Conservation (phyloP, 2,888 invertebrate genomes). For the Trissolcus japonicus region DNA sequence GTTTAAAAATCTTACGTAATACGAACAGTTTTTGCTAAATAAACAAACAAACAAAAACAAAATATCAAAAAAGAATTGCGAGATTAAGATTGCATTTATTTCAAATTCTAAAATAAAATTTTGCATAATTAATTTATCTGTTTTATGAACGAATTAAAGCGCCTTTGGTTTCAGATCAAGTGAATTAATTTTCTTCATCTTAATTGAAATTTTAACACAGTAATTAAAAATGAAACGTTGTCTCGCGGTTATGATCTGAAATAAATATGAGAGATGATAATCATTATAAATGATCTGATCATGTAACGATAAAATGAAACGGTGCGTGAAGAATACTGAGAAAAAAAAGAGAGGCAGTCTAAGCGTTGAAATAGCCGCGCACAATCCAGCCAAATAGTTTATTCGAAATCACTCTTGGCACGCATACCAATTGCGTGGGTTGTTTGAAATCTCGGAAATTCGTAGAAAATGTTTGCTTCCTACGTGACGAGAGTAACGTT, state of each 20-base stretch:
- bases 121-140: no score
- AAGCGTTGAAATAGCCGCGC: conserved; percentile 44
- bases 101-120: no score
- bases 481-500: conserved; percentile 48
- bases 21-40: no score
- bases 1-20: no score
- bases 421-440: conserved; percentile 50
- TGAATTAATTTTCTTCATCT: no score
- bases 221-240: no score
- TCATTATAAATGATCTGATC: conserved; percentile 41
- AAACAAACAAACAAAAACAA: no score
- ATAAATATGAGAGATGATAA: conserved; percentile 25
- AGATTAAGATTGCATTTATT: no score
- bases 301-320: conserved; percentile 64
- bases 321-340: conserved; percentile 33
- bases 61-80: no score
- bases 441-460: conserved; percentile 48
- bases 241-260: conserved; percentile 3
- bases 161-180: conserved; percentile 1
- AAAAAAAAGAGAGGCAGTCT: conserved; percentile 25
- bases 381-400: conserved; percentile 65
- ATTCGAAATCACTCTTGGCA: conserved; percentile 60
- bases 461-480: conserved; percentile 41
- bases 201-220: no score
- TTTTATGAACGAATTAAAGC: not conserved